These are phyloP conservation scores for Menura novaehollandiae DNA, from an alignment of 2,113 vertebrate species.

Conservation along the genomic window DNA sequence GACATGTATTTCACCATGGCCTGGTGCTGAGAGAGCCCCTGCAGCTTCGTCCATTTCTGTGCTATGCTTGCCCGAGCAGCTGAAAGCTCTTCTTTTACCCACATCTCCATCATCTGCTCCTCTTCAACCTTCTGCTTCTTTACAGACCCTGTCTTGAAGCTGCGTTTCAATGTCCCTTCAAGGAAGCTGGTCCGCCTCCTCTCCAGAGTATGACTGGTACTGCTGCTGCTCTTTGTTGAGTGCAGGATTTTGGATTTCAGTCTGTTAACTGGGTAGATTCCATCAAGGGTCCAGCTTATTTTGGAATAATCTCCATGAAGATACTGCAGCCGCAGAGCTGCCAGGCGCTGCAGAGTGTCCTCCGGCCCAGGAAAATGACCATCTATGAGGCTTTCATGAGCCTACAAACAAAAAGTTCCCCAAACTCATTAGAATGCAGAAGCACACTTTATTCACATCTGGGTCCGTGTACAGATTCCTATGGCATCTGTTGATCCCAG, in stretches of 20 bases:
- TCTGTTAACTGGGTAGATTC: conserved; percentile 85
- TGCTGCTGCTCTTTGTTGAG: conserved; percentile 81
- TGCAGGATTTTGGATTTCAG: conserved; percentile 87
- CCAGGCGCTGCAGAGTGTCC: conserved; percentile 88
- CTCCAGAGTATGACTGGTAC: conserved; percentile 71
- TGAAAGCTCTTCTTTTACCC: conserved; percentile 91
- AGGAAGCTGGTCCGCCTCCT: conserved; percentile 87
- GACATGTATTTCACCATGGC: conserved; percentile 93
- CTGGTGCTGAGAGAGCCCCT: conserved; percentile 87
- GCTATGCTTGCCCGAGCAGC: conserved; percentile 85
- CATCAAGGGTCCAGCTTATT: conserved; percentile 83
- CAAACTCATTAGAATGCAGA: background rate
- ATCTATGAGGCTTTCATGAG: conserved; percentile 88
- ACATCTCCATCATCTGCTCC: conserved; percentile 94
- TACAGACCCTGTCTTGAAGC: conserved; percentile 88
- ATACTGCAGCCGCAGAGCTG: conserved; percentile 87
- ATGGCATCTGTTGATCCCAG: background rate
- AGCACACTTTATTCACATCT: background rate
- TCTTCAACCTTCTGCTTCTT: conserved; percentile 91
- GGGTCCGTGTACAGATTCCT: background rate
- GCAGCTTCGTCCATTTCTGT: conserved; percentile 89
- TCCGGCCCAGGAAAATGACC: conserved; percentile 90
- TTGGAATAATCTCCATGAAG: conserved; percentile 84
- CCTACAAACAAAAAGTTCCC: conserved; percentile 64
- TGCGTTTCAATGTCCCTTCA: conserved; percentile 85